Evolutionary conservation across 2,113 vertebrate genomes (phyloP).

Genomic region (Alouatta palliata): DNA sequence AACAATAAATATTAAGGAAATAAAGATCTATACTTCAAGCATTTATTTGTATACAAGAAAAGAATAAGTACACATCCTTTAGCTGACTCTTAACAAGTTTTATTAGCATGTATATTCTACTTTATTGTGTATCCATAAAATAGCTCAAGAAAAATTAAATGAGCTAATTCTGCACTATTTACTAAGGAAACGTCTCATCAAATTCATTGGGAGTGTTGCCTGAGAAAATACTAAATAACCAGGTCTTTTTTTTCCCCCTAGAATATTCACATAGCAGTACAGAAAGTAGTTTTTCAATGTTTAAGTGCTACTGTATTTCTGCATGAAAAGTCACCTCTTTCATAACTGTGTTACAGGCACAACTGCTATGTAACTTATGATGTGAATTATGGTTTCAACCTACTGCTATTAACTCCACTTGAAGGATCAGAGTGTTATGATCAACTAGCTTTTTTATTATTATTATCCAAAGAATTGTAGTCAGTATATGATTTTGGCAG

Average conservation of each 20-base stretch:
- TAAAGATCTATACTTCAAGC: slow-evolving; percentile 44
- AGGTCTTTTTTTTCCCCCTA: background rate
- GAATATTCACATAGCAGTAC: background rate
- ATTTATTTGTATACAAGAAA: slow-evolving; percentile 67
- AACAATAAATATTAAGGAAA: slow-evolving; percentile 65
- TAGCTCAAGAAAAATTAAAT: slow-evolving; percentile 62
- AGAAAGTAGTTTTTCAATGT: slow-evolving; percentile 7
- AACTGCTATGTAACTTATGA: background rate
- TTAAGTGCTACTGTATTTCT: slow-evolving; percentile 52
- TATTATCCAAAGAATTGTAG: slow-evolving; percentile 57
- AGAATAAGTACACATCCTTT: slow-evolving; percentile 46
- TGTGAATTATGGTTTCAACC: slow-evolving; percentile 39
- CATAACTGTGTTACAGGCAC: background rate
- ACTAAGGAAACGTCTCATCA: slow-evolving; percentile 15
- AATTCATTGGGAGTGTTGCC: slow-evolving; percentile 17
- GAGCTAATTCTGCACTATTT: slow-evolving; percentile 60
- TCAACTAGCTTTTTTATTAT: slow-evolving; percentile 56
- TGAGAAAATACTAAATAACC: slow-evolving; percentile 32
- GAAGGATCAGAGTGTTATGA: slow-evolving; percentile 61
- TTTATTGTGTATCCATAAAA: slow-evolving; percentile 57
- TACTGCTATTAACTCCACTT: slow-evolving; percentile 63
- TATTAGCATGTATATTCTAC: slow-evolving; percentile 48
- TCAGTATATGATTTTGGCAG: slow-evolving; percentile 47
- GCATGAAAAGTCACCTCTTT: slow-evolving; percentile 30
- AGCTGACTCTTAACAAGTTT: slow-evolving; percentile 55